These are phyloP conservation scores for Hydractinia echinata DNA, from an alignment of 30 jellyfish, hydroid and myxozoan species.

Conservation along the genomic window DNA sequence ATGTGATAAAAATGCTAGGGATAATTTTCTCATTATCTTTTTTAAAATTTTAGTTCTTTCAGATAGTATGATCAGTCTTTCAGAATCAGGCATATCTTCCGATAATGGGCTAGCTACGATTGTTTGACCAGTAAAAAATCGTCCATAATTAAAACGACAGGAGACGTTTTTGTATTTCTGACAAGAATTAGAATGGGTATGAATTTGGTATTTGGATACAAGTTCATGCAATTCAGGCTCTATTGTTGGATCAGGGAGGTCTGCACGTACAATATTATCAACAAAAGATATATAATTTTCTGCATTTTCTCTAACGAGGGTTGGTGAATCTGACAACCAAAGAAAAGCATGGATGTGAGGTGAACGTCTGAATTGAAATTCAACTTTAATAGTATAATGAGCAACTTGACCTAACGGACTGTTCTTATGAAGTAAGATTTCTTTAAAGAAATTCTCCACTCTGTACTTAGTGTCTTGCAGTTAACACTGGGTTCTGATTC, in stretches of 20 bases:
- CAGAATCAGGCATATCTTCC: background rate
- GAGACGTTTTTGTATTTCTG: background rate
- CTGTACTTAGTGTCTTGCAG: no score
- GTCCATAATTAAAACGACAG: conserved; percentile 3
- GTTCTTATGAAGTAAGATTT: no score
- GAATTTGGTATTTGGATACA: background rate
- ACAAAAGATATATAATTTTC: background rate
- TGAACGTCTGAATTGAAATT: no score
- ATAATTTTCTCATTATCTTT: no score
- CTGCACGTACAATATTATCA: background rate
- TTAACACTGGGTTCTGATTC: no score
- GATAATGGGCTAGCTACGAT: background rate
- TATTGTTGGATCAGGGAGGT: background rate
- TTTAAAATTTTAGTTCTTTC: background rate
- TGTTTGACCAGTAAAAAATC: background rate
- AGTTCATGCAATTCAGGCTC: background rate
- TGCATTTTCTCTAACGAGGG: conserved; percentile 11
- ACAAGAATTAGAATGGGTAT: background rate
- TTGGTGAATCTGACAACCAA: conserved; percentile 15
- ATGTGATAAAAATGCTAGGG: no score
- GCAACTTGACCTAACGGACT: no score
- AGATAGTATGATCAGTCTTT: background rate
- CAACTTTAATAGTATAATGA: no score
- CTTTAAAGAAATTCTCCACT: background rate
- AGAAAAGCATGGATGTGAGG: no score